Base-by-base conservation (phyloP, 2,113 vertebrate species). In the Cynoglossus semilaevis region DNA sequence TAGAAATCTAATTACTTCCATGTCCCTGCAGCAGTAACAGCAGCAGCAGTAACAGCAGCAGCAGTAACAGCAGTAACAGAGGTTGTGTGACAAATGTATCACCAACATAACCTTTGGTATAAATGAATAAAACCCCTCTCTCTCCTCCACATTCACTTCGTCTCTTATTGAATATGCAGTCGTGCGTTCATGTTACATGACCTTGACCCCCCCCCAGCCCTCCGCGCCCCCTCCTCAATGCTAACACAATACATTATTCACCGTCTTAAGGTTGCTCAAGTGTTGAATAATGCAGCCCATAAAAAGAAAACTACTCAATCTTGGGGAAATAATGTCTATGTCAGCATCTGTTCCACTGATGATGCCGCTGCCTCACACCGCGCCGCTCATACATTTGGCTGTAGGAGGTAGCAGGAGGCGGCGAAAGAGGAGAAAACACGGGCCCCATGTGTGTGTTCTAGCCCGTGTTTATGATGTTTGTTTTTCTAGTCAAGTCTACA, bases 231-330 rank as follows among this genome's bases (percentile, higher is more conserved):
- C 45, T 51, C 55, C 57, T 44, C 44, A 56, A 80, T 63, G 59
- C 81, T 81, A 83, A 83, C 76, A 79, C 63, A 59, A 84, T 84
- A 70, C 80, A 88, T 89, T 89, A 88, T 88, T 85, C 72, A 87
- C 71, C 51, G 67, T 65, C 72, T 77, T 76, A 73, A 80, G 70
- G 72, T 72, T 75, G 68, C 72, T 79, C 63, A 5, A 72, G 78
- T 76, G 60, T 52, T 86, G 83, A 85, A 86, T 82, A 79, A 87
- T 84, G 72, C 70, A 85, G 71, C 63, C 61, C 58, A 70, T 62
- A 72, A 77, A 67, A 74, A 57, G 55, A 47, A 76, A 68, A 67
- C 36, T 19, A 59, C 76, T 83, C 63, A 67, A 66, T 58, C 74
- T 66, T 48, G 46, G 76, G 65, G 72, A 77, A 72, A 78, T 64